phyloP scores from a whole-genome alignment of 30 jellyfish, hydroid and myxozoan genomes.

The Turritopsis rubra region DNA sequence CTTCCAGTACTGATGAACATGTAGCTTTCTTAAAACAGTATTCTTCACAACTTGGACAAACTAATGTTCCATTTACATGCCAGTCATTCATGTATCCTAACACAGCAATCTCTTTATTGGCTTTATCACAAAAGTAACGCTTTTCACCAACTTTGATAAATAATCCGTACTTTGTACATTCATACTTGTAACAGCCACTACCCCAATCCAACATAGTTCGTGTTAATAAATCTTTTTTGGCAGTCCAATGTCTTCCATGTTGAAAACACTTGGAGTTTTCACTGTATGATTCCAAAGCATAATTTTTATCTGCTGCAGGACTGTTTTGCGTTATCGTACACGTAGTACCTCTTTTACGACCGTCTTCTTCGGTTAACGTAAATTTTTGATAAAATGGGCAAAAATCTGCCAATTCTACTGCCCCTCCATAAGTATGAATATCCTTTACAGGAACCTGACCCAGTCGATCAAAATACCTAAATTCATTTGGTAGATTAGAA shows the following conservation, averaged over 20 bases:
- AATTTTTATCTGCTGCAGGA: slow-evolving; percentile 53
- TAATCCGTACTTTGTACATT: slow-evolving; percentile 60
- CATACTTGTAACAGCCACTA: slow-evolving; percentile 69
- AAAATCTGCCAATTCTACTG: slow-evolving; percentile 87
- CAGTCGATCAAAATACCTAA: slow-evolving; percentile 72
- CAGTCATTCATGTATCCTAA: slow-evolving; percentile 69
- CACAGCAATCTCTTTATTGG: slow-evolving; percentile 44
- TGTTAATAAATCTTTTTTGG: slow-evolving; percentile 71
- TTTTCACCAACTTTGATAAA: slow-evolving; percentile 36
- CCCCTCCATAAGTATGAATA: slow-evolving; percentile 82
- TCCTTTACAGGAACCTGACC: slow-evolving; percentile 81
- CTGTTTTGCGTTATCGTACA: slow-evolving; percentile 72
- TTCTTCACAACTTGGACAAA: slow-evolving; percentile 79
- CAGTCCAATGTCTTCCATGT: slow-evolving; percentile 95
- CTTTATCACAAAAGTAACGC: slow-evolving; percentile 40
- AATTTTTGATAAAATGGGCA: slow-evolving; percentile 89
- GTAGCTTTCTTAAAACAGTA: slow-evolving; percentile 37
- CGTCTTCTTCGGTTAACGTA: slow-evolving; percentile 84
- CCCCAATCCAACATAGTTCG: slow-evolving; percentile 98
- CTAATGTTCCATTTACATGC: slow-evolving; percentile 78
- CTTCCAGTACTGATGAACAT: background rate
- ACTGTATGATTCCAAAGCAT: slow-evolving; percentile 71
- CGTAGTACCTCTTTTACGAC: slow-evolving; percentile 86
- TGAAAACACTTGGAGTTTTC: slow-evolving; percentile 60
- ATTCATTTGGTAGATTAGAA: slow-evolving; percentile 59